These are phyloP conservation scores for Gorsachius goisagi DNA, from an alignment of 2,113 vertebrate genomes.

Conservation along the genomic window DNA sequence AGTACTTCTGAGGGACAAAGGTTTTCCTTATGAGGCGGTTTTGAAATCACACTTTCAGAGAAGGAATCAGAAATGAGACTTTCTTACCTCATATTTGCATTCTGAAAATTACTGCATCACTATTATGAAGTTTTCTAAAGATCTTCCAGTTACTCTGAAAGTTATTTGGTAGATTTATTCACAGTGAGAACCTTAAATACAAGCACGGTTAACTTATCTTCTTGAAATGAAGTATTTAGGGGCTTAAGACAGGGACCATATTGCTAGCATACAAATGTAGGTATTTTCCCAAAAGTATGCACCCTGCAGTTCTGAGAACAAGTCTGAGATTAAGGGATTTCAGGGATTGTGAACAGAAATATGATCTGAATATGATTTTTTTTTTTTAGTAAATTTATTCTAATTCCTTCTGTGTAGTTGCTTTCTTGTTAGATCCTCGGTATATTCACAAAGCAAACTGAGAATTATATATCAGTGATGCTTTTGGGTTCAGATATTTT, in stretches of 20 bases:
- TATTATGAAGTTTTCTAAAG: not conserved
- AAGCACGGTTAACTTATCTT: not conserved
- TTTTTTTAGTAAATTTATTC: not conserved
- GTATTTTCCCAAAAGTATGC: not conserved
- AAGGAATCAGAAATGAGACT: not conserved
- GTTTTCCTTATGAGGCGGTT: not conserved
- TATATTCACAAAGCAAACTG: not conserved
- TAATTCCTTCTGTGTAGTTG: not conserved
- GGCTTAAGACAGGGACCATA: not conserved
- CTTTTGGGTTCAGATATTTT: not conserved
- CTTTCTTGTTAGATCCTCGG: not conserved
- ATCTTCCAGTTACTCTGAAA: not conserved
- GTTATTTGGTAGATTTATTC: not conserved
- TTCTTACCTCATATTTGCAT: not conserved
- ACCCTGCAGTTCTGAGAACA: not conserved
- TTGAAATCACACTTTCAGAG: not conserved
- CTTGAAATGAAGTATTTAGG: not conserved
- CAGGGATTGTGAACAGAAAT: not conserved
- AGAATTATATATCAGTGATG: not conserved
- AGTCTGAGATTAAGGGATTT: not conserved
- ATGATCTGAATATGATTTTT: not conserved
- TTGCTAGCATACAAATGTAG: not conserved
- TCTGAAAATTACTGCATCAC: not conserved
- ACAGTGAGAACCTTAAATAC: not conserved
- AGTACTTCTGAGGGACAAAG: not conserved